Evolutionary conservation across 2,113 vertebrate genomes (phyloP), one percentile per base, ranked within the genome.

Genomic region (Siniperca knerii): DNA sequence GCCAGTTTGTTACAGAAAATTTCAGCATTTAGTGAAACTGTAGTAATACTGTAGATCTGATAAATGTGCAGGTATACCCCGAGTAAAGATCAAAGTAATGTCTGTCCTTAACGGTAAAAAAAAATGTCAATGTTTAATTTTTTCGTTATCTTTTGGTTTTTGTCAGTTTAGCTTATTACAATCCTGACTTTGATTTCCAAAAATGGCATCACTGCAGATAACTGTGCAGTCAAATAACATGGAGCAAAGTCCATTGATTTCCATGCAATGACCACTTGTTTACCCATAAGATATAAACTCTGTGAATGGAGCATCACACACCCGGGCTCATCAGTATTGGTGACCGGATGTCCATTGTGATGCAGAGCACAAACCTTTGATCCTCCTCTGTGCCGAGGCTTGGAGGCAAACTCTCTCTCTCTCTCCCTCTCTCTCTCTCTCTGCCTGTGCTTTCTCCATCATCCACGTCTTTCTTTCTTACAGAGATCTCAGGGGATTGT

Each of bases 311-410:
- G 92, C 91, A 92, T 81, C 88, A 92, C 81, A 90, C 84, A 57
- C 85, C 78, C 68, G 37, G 87, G 74, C 92, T 93, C 93, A 93
- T 94, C 93, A 94, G 94, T 93, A 93, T 94, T 94, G 92, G 88
- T 88, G 91, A 89, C 92, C 90, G 86, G 92, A 87, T 86, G 90
- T 89, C 93, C 88, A 93, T 94, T 95, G 93, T 94, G 91, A 95
- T 94, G 94, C 94, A 94, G 93, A 93, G 89, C 92, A 93, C 91
- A 94, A 92, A 90, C 91, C 94, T 95, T 94, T 95, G 94, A 95
- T 96, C 94, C 94, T 93, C 89, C 90, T 90, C 91, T 80, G 91
- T 91, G 84, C 90, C 62, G 90, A 89, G 89, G 93, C 94, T 90
- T 87, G 85, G 88, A 94, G 90, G 93, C 93, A 90, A 92, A 89